Conservation (phyloP, 1,140 invertebrate genomes). For the Melitaea cinxia region DNA sequence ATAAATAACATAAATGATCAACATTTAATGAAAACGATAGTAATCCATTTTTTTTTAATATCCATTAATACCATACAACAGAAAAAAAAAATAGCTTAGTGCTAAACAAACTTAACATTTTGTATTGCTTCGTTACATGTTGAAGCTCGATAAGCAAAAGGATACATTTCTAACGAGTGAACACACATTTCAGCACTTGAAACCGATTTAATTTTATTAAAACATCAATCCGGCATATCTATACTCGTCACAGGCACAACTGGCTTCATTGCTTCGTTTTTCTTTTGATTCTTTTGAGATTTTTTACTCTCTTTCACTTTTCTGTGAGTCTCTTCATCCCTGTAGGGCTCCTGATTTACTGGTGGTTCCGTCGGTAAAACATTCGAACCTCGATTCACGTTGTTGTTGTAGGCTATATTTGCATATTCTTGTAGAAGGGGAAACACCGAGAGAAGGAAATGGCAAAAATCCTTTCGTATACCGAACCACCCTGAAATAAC, state of each 20-base stretch:
- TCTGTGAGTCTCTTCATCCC: constrained; percentile 78
- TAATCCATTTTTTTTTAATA: constrained; percentile 34
- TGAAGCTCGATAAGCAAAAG: constrained; percentile 57
- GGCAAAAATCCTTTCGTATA: constrained; percentile 98
- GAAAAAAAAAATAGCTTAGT: constrained; percentile 14
- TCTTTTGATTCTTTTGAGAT: constrained; percentile 84
- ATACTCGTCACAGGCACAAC: constrained; percentile 93
- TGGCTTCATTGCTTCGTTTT: constrained; percentile 89
- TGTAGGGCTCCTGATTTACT: constrained; percentile 81
- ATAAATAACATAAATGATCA: neutral
- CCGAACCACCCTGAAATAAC: constrained; percentile 96
- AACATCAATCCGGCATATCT: constrained; percentile 92
- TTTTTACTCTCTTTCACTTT: constrained; percentile 83
- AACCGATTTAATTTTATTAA: neutral
- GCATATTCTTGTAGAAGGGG: constrained; percentile 98
- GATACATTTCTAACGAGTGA: constrained; percentile 51
- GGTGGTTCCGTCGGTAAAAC: constrained; percentile 55
- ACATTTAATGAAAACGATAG: constrained; percentile 26
- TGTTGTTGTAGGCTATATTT: constrained; percentile 96
- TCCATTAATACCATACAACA: constrained; percentile 35
- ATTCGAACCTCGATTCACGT: constrained; percentile 77
- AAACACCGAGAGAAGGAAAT: constrained; percentile 95
- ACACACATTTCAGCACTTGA: constrained; percentile 50
- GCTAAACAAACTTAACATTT: constrained; percentile 62
- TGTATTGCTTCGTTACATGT: constrained; percentile 57